phyloP scores from a whole-genome alignment of 2,888 invertebrate species.

The Chrysolina oricalcia region DNA sequence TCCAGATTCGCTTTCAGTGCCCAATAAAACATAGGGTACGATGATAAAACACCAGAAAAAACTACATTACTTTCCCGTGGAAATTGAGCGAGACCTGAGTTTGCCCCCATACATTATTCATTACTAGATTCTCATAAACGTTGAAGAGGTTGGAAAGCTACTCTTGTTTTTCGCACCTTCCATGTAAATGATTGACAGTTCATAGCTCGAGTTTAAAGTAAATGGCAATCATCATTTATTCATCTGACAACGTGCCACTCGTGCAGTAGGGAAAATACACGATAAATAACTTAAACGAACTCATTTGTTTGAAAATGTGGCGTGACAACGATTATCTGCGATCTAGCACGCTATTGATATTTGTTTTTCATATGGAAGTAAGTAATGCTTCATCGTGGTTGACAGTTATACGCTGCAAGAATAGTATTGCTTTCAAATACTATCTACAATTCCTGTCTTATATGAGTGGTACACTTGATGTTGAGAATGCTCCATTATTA shows the following conservation, averaged over 20 bases:
- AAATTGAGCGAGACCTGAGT: neutral
- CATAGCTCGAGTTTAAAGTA: neutral
- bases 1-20: no score
- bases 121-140: neutral
- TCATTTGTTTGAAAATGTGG: neutral
- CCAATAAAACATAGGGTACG: no score
- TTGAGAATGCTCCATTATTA: no score
- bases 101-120: neutral
- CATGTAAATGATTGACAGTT: neutral
- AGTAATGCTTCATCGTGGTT: neutral
- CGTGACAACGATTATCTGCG: neutral
- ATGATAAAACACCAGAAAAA: no score
- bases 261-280: neutral
- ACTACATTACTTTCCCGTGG: no score
- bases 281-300: neutral
- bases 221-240: neutral
- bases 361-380: neutral
- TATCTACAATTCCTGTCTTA: no score
- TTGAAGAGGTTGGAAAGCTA: neutral
- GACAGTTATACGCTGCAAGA: neutral
- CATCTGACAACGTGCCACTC: neutral
- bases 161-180: neutral
- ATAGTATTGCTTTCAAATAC: neutral
- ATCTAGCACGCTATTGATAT: conserved; percentile 15
- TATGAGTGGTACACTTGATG: no score